Evolutionary conservation across 1,140 invertebrate genomes (phyloP).

Genomic region (Lanistes nyassanus): DNA sequence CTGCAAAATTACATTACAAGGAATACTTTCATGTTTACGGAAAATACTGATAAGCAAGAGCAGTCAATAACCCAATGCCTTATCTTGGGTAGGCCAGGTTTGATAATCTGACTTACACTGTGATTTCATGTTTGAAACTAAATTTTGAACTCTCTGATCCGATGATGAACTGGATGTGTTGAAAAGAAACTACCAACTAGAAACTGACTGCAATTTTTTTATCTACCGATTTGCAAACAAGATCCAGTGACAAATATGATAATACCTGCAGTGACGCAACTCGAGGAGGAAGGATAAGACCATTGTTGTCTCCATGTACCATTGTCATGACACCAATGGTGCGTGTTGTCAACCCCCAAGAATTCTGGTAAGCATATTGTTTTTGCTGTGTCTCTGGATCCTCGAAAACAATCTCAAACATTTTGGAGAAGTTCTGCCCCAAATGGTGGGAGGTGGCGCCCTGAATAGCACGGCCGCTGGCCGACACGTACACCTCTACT

Average conservation of each 20-base stretch:
- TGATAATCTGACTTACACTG: too few relatives aligned
- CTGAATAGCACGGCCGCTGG: conserved; percentile 95
- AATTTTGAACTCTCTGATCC: too few relatives aligned
- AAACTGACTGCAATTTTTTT: too few relatives aligned
- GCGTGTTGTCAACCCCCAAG: conserved; percentile 97
- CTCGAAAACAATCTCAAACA: conserved; percentile 98
- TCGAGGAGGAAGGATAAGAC: conserved; percentile 93
- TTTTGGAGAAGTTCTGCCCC: conserved; percentile 98
- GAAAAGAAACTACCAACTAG: not conserved
- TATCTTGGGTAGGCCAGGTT: too few relatives aligned
- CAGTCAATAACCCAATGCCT: too few relatives aligned
- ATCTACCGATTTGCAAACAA: too few relatives aligned
- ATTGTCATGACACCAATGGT: conserved; percentile 96
- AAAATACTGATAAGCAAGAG: not conserved
- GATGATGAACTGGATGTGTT: too few relatives aligned
- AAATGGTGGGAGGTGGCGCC: conserved; percentile 98
- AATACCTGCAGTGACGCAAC: conserved; percentile 82
- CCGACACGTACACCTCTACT: conserved; percentile 93
- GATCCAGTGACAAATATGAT: conserved; percentile 86
- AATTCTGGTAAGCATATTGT: conserved; percentile 93
- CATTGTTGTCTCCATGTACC: conserved; percentile 97
- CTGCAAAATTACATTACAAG: conserved; percentile 47
- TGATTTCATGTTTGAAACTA: too few relatives aligned
- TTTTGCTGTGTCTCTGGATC: conserved; percentile 91
- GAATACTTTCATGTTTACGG: not conserved